Percentiles rank a stretch among this genome's conserved stretches.
Evolutionary conservation across 2,113 vertebrate species (phyloP).

Genomic region (Pelmatolapia mariae): DNA sequence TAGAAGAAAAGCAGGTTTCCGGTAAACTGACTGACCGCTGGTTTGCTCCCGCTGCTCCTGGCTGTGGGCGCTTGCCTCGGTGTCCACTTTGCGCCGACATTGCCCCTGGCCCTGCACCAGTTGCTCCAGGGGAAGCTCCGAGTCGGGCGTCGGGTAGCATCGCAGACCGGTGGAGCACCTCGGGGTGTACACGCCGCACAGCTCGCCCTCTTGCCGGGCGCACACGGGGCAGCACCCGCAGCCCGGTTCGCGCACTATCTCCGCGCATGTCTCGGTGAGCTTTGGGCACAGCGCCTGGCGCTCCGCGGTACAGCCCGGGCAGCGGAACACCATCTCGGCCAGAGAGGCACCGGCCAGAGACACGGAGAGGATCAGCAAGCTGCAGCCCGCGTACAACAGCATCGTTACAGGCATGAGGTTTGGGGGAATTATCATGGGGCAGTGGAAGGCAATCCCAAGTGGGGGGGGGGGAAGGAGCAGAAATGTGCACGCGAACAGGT

Average conservation of each 20-base stretch:
- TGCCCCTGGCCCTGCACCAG: constrained; percentile 86
- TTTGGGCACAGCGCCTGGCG: constrained; percentile 74
- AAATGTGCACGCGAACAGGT: constrained; percentile 67
- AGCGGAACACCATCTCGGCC: constrained; percentile 86
- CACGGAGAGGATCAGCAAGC: constrained; percentile 60
- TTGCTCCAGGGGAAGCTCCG: constrained; percentile 87
- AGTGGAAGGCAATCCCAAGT: constrained; percentile 53
- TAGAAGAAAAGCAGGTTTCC: constrained; percentile 15
- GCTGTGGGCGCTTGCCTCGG: constrained; percentile 64
- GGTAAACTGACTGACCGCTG: constrained; percentile 67
- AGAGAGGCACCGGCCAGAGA: constrained; percentile 49
- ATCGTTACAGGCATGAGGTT: constrained; percentile 34
- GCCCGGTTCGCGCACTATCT: constrained; percentile 86
- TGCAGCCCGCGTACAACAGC: constrained; percentile 55
- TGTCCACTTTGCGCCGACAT: constrained; percentile 82
- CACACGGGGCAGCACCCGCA: constrained; percentile 89
- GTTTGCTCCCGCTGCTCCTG: constrained; percentile 70
- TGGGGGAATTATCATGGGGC: constrained; percentile 17
- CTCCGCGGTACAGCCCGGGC: constrained; percentile 84
- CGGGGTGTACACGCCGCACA: constrained; percentile 89
- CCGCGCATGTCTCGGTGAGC: constrained; percentile 72
- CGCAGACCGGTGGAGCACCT: constrained; percentile 85
- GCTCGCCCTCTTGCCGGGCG: constrained; percentile 78
- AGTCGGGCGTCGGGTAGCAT: constrained; percentile 86
- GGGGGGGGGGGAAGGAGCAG: not conserved